phyloP scores from a whole-genome alignment of 2,113 vertebrate species.

The Crotophaga sulcirostris region DNA sequence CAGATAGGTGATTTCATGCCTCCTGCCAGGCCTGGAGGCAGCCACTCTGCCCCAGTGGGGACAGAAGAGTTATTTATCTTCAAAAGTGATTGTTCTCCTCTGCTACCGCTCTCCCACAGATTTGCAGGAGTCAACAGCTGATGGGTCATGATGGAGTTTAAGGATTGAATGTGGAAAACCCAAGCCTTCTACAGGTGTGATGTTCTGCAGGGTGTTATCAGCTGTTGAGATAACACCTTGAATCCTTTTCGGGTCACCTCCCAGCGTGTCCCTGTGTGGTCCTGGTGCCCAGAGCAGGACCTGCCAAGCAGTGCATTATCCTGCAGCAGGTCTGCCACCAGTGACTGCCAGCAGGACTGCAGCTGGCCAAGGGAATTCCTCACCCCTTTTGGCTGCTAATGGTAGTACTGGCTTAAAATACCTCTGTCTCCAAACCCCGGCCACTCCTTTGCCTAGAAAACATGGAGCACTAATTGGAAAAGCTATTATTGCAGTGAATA shows the following conservation, averaged over 20 bases:
- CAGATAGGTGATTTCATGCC: background rate
- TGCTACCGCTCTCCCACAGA: background rate
- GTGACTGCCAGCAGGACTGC: background rate
- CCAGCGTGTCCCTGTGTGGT: background rate
- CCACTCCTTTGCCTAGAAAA: background rate
- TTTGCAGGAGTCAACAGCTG: background rate
- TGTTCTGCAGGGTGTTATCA: background rate
- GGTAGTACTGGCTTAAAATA: background rate
- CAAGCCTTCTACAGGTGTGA: accelerated
- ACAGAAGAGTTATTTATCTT: background rate
- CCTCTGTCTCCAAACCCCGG: background rate
- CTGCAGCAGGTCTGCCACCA: background rate
- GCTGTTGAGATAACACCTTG: background rate
- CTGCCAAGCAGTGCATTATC: background rate
- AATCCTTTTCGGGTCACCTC: background rate
- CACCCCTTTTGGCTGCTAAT: background rate
- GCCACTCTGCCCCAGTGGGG: accelerated
- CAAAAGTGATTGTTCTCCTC: background rate
- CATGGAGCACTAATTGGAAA: background rate
- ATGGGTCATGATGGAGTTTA: background rate
- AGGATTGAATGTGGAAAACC: background rate
- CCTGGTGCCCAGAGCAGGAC: background rate
- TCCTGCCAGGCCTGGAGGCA: background rate
- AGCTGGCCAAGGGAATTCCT: background rate
- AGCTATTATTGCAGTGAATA: background rate